Percentiles rank a stretch among this genome's conserved stretches.
These are phyloP conservation scores for Leuciscus idus DNA, from an alignment of 2,113 vertebrate species.

Conservation along the genomic window DNA sequence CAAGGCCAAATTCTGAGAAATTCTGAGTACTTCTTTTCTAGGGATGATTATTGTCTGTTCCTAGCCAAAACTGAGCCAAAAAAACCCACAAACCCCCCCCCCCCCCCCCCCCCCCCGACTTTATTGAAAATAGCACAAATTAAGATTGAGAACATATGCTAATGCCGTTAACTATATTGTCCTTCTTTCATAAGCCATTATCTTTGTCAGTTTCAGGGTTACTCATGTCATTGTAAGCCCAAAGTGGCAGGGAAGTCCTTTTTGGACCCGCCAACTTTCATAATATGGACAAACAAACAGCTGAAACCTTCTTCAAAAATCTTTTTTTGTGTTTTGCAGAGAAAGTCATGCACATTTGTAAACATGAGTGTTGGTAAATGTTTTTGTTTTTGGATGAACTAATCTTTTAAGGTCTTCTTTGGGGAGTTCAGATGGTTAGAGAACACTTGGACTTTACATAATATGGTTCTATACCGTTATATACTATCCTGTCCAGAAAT, in stretches of 20 bases:
- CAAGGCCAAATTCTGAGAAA: not conserved
- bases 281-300: not conserved
- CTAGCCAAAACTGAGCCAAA: too few relatives aligned
- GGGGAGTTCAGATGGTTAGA: not conserved
- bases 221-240: not conserved
- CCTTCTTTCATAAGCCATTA: not conserved
- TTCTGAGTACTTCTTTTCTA: not conserved
- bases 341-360: not conserved
- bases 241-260: not conserved
- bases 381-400: not conserved
- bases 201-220: not conserved
- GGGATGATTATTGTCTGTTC: not conserved
- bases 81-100: too few relatives aligned
- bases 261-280: not conserved
- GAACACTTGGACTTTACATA: not conserved
- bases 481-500: not conserved
- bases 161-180: not conserved
- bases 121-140: not conserved
- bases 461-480: not conserved
- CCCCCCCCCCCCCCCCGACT: too few relatives aligned
- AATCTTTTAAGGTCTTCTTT: not conserved
- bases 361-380: not conserved
- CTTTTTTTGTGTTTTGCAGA: not conserved
- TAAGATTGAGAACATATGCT: not conserved
- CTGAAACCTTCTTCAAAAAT: not conserved